phyloP scores from a whole-genome alignment of 2,113 vertebrate species.

The Ptilonorhynchus violaceus region DNA sequence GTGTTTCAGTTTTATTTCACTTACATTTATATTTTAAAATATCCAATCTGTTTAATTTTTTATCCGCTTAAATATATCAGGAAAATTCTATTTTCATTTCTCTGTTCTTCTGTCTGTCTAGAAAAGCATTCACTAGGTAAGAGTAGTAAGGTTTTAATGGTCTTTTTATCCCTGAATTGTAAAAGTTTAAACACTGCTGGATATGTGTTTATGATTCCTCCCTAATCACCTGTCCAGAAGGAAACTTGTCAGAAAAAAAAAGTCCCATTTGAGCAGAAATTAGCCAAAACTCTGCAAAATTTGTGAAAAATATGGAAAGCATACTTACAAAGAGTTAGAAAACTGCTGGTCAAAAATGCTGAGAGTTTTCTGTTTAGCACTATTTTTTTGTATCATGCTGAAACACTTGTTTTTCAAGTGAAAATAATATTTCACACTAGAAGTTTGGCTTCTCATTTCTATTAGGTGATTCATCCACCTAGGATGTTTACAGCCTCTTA shows the following conservation, averaged over 20 bases:
- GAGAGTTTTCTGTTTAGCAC: neutral
- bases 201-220: neutral
- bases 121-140: neutral
- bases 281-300: neutral
- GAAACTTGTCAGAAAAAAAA: neutral
- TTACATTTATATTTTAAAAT: neutral
- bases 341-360: neutral
- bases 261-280: neutral
- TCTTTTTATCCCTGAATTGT: neutral
- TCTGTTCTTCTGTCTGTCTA: neutral
- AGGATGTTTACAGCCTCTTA: neutral
- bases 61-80: neutral
- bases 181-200: neutral
- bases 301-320: neutral
- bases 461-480: neutral
- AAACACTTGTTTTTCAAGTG: neutral
- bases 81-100: neutral
- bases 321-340: neutral
- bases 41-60: neutral
- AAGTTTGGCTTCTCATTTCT: neutral
- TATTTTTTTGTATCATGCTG: accelerated
- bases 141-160: neutral
- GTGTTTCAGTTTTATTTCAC: neutral
- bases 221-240: neutral
- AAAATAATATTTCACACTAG: neutral